phyloP scores from a whole-genome alignment of 1,140 invertebrate species.

The Teleogryllus occipitalis region DNA sequence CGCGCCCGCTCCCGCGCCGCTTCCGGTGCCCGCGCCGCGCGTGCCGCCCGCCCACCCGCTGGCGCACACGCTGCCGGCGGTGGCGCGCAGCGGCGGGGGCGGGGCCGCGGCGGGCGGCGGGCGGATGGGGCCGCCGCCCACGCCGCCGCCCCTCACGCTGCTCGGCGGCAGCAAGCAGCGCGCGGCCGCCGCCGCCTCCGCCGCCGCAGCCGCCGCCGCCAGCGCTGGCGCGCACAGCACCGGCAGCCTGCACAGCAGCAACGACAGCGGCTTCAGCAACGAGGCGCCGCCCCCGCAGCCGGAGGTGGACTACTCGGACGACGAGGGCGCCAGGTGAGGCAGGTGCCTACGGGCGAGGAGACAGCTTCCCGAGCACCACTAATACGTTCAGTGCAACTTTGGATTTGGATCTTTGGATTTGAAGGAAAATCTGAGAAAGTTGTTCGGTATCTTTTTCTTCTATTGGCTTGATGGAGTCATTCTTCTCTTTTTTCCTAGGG shows the following conservation, averaged over 20 bases:
- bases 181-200: constrained; percentile 8
- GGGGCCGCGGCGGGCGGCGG: background rate
- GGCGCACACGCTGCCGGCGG: background rate
- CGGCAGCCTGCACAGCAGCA: constrained; percentile 65
- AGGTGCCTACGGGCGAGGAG: too few species aligned
- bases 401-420: too few species aligned
- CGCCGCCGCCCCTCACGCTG: constrained; percentile 32
- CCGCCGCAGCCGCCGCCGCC: background rate
- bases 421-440: too few species aligned
- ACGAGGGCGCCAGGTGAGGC: constrained; percentile 49
- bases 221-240: constrained; percentile 6
- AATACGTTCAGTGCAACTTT: too few species aligned
- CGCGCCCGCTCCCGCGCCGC: too few species aligned
- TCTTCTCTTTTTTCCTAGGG: too few species aligned
- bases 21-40: background rate
- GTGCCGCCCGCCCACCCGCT: background rate
- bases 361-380: too few species aligned
- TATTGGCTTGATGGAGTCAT: too few species aligned
- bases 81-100: too few species aligned
- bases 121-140: constrained; percentile 25
- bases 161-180: constrained; percentile 31
- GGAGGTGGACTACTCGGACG: constrained; percentile 82
- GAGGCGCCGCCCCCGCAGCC: constrained; percentile 73
- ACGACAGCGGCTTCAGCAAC: constrained; percentile 85
- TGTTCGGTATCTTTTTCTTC: too few species aligned